Evolutionary conservation across 2,888 invertebrate genomes (phyloP), one percentile per base, ranked within the genome.

Genomic region (Morpho deidamia): DNA sequence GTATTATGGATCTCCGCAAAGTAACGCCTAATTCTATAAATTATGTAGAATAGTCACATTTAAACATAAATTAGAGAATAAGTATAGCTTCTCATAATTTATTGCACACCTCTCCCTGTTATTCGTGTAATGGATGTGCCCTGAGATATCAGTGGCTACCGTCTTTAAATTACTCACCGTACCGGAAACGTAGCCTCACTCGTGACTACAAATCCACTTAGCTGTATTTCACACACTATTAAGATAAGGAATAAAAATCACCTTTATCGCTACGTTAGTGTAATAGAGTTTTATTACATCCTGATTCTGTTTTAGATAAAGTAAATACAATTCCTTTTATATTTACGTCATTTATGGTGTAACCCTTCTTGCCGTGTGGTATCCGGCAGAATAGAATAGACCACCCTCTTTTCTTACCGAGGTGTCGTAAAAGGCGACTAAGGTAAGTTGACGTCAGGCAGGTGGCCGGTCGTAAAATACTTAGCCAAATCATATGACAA

Each of bases 151-250:
- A 83, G 78, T 70, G 66, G 72, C 72, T 71, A 71, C 76, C 76
- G 81, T 83, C 85, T 83, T 84, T 83, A 83, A 84, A 85, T 86
- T 78, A 85, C 84, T 82, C 81, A 83, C 75, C 70, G 66, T 72
- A 74, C 76, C 82, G 85, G 86, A 85, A 86, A 75, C 79, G 69
- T 72, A 71, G 72, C 73, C 74, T 76, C 71, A 75, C 75, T 74
- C 76, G 71, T 74, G 76, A 74, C 82, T 78, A 77, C 80, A 81
- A 81, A 83, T 79, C 81, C 80, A 81, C 77, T 84, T 81, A 77
- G 75, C 70, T 71, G 71, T 78, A 77, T 76, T 83, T 79, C 78
- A 78, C 81, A 83, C 83, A 61, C 64, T 63, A 64, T 62, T 67
- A 62, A 65, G 64, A 67, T 67, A 67, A 63, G 67, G 57, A 55